These are phyloP conservation scores for Patella pellucida DNA, from an alignment of 2,888 invertebrate species.

Conservation along the genomic window DNA sequence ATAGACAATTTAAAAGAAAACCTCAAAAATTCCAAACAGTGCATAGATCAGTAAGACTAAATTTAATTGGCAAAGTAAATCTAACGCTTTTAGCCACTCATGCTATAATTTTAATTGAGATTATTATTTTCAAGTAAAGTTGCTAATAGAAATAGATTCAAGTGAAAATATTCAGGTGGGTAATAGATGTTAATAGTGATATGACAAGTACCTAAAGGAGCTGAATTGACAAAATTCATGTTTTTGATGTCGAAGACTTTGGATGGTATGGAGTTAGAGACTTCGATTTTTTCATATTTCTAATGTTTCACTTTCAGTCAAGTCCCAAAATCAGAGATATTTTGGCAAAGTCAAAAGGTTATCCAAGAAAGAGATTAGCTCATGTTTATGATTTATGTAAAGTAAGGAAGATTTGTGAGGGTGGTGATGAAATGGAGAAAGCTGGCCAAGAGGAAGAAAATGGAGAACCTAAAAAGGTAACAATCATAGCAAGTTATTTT, in stretches of 20 bases:
- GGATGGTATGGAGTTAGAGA: not conserved
- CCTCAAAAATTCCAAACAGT: too few relatives aligned
- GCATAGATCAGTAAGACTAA: too few relatives aligned
- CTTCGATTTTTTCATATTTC: conserved; percentile 43
- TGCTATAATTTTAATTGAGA: too few relatives aligned
- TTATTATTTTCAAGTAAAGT: too few relatives aligned
- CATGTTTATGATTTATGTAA: conserved; percentile 98
- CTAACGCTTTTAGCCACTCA: too few relatives aligned
- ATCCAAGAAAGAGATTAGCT: conserved; percentile 92
- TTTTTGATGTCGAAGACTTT: not conserved
- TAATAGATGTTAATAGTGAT: not conserved
- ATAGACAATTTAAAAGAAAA: too few relatives aligned
- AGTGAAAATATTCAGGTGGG: not conserved
- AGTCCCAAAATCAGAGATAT: conserved; percentile 95
- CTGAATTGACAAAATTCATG: too few relatives aligned
- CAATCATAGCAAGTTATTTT: too few relatives aligned
- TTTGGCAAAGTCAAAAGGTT: conserved; percentile 95
- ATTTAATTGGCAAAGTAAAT: too few relatives aligned
- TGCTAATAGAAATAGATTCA: too few relatives aligned
- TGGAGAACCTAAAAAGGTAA: conserved; percentile 73
- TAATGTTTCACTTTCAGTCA: conserved; percentile 74
- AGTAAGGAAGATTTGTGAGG: conserved; percentile 93
- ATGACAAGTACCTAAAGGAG: not conserved
- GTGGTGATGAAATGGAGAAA: conserved; percentile 96
- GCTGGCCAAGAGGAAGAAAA: conserved; percentile 46